These are phyloP conservation scores for Myiotriccus ornatus DNA, from an alignment of 2,797 vertebrate genomes.

Conservation along the genomic window DNA sequence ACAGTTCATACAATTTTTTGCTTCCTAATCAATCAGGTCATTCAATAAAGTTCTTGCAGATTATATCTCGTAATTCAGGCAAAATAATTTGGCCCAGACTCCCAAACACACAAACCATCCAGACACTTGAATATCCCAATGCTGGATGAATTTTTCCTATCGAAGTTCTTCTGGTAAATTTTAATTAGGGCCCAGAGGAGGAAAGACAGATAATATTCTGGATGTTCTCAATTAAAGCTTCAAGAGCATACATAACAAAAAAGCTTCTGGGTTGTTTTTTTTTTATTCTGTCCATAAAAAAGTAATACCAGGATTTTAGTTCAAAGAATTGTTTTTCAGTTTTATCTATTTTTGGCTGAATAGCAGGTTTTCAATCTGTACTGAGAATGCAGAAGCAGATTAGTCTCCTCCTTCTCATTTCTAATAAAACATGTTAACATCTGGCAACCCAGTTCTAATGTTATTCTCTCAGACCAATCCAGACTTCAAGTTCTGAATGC, in stretches of 20 bases:
- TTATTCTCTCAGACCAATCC: conserved; percentile 17
- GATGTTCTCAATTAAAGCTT: neutral
- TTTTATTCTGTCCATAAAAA: neutral
- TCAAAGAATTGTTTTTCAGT: conserved; percentile 11
- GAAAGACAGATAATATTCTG: neutral
- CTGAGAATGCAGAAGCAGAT: conserved; percentile 48
- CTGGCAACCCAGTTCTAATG: conserved; percentile 34
- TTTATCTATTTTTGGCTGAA: conserved; percentile 49
- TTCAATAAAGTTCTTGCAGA: neutral
- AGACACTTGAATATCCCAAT: neutral
- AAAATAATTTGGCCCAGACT: neutral
- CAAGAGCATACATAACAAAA: neutral
- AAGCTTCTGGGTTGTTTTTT: neutral
- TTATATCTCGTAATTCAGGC: neutral
- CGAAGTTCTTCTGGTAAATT: neutral
- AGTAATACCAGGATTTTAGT: conserved; percentile 23
- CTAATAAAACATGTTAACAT: conserved; percentile 60
- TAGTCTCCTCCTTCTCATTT: conserved; percentile 43
- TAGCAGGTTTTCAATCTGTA: conserved; percentile 46
- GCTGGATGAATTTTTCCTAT: neutral
- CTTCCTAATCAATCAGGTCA: neutral
- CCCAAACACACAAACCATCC: neutral
- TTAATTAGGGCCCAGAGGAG: neutral
- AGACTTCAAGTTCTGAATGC: neutral
- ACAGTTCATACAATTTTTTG: neutral